Evolutionary conservation across 1,140 invertebrate species (phyloP).

Genomic region (Ectropis grisescens): DNA sequence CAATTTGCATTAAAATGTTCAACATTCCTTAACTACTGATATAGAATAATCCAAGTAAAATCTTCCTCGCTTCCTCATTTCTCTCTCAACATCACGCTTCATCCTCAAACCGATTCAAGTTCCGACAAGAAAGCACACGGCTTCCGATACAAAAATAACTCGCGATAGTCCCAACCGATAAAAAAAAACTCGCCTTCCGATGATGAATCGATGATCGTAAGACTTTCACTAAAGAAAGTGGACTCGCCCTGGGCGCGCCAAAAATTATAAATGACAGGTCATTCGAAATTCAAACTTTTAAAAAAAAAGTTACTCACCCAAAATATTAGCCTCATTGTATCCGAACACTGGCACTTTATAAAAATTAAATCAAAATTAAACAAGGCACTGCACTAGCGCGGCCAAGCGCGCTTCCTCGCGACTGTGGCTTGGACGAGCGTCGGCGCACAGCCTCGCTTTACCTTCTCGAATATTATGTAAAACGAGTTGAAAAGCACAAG

Average conservation of each 20-base stretch:
- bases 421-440: constrained; percentile 32
- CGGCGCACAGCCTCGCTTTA: constrained; percentile 44
- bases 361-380: constrained; percentile 34
- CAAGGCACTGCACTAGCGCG: constrained; percentile 56
- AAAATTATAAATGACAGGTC: constrained; percentile 15
- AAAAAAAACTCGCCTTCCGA: constrained; percentile 5
- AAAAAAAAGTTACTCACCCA: constrained; percentile 50
- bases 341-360: constrained; percentile 41
- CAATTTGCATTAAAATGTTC: too few species aligned
- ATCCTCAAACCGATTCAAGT: too few species aligned
- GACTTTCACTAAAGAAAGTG: constrained; percentile 34
- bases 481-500: constrained; percentile 30
- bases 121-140: too few species aligned
- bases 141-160: too few species aligned
- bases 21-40: too few species aligned
- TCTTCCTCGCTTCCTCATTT: too few species aligned
- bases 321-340: constrained; percentile 60
- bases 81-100: too few species aligned
- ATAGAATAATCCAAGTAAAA: too few species aligned
- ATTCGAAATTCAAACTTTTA: constrained; percentile 8
- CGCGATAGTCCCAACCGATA: too few species aligned
- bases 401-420: constrained; percentile 39
- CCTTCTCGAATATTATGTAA: constrained; percentile 66
- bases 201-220: constrained; percentile 6
- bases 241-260: constrained; percentile 2